Conservation (phyloP, 2,113 vertebrate genomes). For the Gorilla gorilla region DNA sequence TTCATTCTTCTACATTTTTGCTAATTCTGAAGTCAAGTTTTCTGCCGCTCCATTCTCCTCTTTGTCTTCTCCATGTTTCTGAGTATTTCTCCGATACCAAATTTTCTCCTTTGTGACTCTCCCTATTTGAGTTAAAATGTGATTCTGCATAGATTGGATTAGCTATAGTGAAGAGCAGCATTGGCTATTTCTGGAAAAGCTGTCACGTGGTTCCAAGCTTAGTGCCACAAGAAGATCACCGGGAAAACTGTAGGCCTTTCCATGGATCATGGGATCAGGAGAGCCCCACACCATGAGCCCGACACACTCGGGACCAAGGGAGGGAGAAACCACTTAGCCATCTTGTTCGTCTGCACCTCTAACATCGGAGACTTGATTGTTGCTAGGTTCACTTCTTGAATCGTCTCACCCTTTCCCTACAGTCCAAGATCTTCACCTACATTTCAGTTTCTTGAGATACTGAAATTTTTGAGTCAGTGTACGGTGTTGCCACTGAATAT, state of each 20-base stretch:
- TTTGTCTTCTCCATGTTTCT: background rate
- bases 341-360: background rate
- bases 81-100: background rate
- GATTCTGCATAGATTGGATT: background rate
- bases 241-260: background rate
- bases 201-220: background rate
- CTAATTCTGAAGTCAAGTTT: background rate
- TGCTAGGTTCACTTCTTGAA: background rate
- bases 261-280: fast-evolving
- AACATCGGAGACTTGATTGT: background rate
- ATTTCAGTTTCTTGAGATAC: background rate
- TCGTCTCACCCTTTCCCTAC: background rate
- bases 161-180: fast-evolving
- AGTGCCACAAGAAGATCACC: background rate
- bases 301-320: background rate
- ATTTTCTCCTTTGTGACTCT: background rate
- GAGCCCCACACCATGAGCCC: fast-evolving
- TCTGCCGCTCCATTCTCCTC: background rate
- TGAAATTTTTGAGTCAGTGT: background rate
- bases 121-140: background rate
- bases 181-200: background rate
- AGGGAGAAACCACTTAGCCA: no score
- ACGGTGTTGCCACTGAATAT: background rate
- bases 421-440: background rate
- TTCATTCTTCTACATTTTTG: background rate